phyloP scores from a whole-genome alignment of 2,888 invertebrate genomes.

The Hypercompe scribonia region DNA sequence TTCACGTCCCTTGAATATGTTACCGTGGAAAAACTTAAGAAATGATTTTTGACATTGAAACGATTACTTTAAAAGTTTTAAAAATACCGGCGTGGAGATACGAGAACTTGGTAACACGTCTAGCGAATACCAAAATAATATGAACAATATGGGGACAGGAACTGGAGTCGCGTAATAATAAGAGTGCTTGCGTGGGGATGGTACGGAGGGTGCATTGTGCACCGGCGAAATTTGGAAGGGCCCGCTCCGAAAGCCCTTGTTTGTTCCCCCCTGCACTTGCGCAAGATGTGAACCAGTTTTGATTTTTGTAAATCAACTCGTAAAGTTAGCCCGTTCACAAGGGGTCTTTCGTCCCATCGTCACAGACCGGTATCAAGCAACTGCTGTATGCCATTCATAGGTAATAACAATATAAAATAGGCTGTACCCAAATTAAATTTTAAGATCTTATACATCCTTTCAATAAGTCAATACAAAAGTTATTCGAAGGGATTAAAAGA shows the following conservation, averaged over 20 bases:
- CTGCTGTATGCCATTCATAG: conserved; percentile 41
- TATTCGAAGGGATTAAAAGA: neutral
- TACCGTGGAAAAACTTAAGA: conserved; percentile 1
- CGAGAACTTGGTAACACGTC: conserved; percentile 75
- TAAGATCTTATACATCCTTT: conserved; percentile 46
- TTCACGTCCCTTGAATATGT: neutral
- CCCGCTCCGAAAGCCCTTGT: conserved; percentile 81
- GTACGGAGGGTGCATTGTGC: conserved; percentile 86
- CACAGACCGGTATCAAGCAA: conserved; percentile 58
- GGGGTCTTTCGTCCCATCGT: conserved; percentile 71
- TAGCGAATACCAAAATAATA: conserved; percentile 81
- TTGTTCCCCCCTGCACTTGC: conserved; percentile 83
- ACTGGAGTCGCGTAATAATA: conserved; percentile 85
- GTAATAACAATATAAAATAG: conserved; percentile 40
- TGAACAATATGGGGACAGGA: conserved; percentile 85
- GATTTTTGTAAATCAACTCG: conserved; percentile 79
- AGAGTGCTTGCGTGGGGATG: conserved; percentile 85
- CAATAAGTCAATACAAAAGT: conserved; percentile 20
- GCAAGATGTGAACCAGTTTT: conserved; percentile 86
- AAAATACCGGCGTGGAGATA: conserved; percentile 60
- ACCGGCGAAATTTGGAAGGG: conserved; percentile 86
- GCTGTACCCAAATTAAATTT: conserved; percentile 40
- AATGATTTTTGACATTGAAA: conserved; percentile 15
- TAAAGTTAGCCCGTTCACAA: conserved; percentile 69
- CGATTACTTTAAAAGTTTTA: conserved; percentile 42